Base-by-base conservation (phyloP, 2,888 invertebrate species). In the Euclidia mi region DNA sequence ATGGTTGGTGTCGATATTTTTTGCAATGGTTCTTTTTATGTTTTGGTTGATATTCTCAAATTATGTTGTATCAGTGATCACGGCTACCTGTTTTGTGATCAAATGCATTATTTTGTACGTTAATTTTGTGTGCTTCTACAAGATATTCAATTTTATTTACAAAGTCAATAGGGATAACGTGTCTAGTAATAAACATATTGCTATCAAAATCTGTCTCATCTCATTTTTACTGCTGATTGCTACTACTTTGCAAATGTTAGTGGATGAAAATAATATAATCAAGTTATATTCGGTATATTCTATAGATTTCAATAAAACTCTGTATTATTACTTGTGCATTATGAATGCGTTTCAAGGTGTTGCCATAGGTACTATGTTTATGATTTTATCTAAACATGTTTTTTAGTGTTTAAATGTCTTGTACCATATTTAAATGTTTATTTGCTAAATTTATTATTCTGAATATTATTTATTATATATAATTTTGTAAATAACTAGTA, bases 311-410 rank as follows among this genome's bases (percentile, higher is more conserved):
- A 32, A 45, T 40, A 34, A 20, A n/a, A 12, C 1, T 0, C 9
- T 41, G 9, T 31, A 46, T 28, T 32, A n/a, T n/a, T n/a, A 10
- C 12, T 31, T 56, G 15, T 45, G 41, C 31, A 20, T 17, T 28
- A 14, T 41, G 11, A 44, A 46, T n/a, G 45, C 52, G 1, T 52
- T 28, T 52, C 52, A 46, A n/a, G 52, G 52, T 1, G 11, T 46
- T 12, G 45, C 11, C 0, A 34, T 46, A 10, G 14, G 35, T 37
- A 7, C 10, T 14, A 50, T 43, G 2, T 50, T 31, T n/a, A 3
- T 43, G n/a, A 50, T 43, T 37, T 20, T 17, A 15, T 14, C 35
- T 28, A 17, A 17, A 49, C 25, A 42, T n/a, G 9, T 9, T 34
- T 14, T 12, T 34, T 14, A 34, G 14, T n/a, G n/a, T n/a, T n/a